These are phyloP conservation scores for Diceros bicornis DNA, from an alignment of 2,797 vertebrate genomes.

Conservation along the genomic window DNA sequence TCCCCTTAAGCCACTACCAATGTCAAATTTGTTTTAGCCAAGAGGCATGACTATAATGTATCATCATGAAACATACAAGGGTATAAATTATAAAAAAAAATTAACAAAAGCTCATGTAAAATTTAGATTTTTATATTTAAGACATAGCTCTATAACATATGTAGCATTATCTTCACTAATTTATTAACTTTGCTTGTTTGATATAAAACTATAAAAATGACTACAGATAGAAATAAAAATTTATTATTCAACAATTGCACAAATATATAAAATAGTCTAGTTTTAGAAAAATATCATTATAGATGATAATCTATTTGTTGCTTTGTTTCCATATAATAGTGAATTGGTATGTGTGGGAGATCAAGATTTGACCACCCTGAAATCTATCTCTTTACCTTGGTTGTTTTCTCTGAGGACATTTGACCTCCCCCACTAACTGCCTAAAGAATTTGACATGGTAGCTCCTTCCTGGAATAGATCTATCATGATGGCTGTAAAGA, in stretches of 20 bases:
- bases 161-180: background rate
- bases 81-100: background rate
- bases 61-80: background rate
- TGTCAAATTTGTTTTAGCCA: slow-evolving; percentile 4
- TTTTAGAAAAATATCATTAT: background rate
- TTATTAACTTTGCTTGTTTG: background rate
- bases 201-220: background rate
- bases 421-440: no score
- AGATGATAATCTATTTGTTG: background rate
- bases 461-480: no score
- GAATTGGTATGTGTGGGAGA: no score
- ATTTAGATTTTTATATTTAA: slow-evolving; percentile 39
- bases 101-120: slow-evolving; percentile 3
- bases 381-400: no score
- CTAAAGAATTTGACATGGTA: no score
- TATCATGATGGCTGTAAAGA: no score
- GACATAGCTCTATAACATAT: background rate
- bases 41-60: background rate
- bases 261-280: background rate
- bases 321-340: background rate
- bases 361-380: no score
- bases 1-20: background rate
- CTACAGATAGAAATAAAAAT: background rate
- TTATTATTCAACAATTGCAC: background rate
- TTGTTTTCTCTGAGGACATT: no score